Evolutionary conservation across 2,113 vertebrate genomes (phyloP).

Genomic region (Lontra canadensis): DNA sequence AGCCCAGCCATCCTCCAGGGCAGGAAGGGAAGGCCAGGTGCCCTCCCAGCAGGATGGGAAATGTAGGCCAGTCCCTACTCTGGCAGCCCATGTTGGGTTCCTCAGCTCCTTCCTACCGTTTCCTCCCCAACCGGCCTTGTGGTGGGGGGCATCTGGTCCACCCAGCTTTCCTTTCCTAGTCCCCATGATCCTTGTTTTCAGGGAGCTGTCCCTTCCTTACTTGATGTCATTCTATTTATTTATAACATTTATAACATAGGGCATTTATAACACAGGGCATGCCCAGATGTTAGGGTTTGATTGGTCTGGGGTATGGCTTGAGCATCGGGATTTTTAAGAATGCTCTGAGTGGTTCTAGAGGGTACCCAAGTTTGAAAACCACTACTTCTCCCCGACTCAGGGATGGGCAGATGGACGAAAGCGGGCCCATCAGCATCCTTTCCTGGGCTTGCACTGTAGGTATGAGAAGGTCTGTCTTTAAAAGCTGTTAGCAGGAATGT

Average conservation of each 20-base stretch:
- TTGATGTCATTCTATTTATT: no score
- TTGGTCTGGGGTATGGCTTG: background rate
- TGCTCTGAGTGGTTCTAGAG: background rate
- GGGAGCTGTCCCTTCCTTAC: background rate
- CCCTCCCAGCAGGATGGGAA: background rate
- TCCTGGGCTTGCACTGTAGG: background rate
- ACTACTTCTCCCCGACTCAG: background rate
- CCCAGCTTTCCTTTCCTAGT: background rate
- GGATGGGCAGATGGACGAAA: no score
- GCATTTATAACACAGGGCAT: background rate
- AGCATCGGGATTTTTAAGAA: background rate
- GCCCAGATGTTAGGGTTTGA: background rate
- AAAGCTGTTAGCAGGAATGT: background rate
- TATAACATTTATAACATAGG: no score
- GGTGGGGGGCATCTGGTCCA: background rate
- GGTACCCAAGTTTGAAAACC: background rate
- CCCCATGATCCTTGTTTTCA: background rate
- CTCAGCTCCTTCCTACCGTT: background rate
- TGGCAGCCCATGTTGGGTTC: background rate
- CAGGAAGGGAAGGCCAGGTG: background rate
- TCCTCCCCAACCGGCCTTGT: fast-evolving
- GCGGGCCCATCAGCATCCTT: background rate
- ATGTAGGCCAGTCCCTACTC: no score
- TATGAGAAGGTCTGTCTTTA: background rate
- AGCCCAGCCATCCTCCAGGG: background rate